A percentile compares a stretch with the other conserved stretches of the same genome.
Evolutionary conservation across 2,888 invertebrate genomes (phyloP).

Genomic region (Scrobipalpa atriplicella): DNA sequence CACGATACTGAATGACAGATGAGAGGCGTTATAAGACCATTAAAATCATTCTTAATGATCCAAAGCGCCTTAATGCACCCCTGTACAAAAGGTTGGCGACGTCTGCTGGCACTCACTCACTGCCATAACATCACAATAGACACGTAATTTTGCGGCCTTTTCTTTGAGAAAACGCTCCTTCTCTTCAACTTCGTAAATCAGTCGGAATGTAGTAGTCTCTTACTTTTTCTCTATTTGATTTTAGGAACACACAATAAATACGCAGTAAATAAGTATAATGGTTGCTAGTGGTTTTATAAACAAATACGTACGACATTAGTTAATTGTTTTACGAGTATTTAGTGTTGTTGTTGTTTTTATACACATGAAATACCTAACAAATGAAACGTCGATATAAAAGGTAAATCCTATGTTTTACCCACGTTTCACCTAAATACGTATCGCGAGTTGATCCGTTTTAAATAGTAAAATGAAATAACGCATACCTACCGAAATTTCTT

Average conservation of each 20-base stretch:
- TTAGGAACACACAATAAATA: background rate
- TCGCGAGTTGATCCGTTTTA: no score
- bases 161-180: conserved; percentile 12
- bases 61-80: conserved; percentile 57
- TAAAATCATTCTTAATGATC: background rate
- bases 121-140: conserved; percentile 25
- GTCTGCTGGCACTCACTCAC: conserved; percentile 45
- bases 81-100: conserved; percentile 69
- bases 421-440: no score
- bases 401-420: no score
- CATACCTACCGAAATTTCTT: no score
- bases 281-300: background rate
- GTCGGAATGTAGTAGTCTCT: background rate
- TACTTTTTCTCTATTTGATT: background rate
- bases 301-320: no score
- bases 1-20: background rate
- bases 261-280: background rate
- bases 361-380: no score
- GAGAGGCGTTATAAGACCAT: background rate
- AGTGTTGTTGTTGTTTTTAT: no score
- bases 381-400: no score
- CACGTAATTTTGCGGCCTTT: conserved; percentile 22
- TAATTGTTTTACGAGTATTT: no score
- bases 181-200: conserved; percentile 12
- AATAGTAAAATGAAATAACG: no score